phyloP scores from a whole-genome alignment of 2,113 vertebrate genomes.

The Dinomys branickii region DNA sequence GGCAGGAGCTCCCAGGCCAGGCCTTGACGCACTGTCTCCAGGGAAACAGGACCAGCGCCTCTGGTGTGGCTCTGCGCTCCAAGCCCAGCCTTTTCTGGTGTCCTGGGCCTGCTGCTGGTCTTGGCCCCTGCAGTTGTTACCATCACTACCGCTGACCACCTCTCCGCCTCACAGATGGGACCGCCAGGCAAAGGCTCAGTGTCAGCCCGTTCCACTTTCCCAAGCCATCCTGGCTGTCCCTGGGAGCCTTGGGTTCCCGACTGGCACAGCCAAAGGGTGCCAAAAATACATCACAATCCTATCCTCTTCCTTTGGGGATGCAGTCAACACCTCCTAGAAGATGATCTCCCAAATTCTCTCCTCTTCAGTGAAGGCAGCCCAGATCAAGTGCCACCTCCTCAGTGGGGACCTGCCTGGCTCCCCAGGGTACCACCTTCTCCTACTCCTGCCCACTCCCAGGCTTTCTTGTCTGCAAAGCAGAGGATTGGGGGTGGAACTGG shows the following conservation, averaged over 20 bases:
- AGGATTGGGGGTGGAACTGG: background rate
- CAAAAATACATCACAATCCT: background rate
- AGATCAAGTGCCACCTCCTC: slow-evolving; percentile 16
- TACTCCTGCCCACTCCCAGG: background rate
- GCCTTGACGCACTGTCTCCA: background rate
- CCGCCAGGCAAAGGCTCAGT: background rate
- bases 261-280: background rate
- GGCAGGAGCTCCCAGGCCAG: background rate
- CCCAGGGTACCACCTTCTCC: background rate
- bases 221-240: background rate
- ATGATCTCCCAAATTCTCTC: slow-evolving; percentile 21
- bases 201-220: background rate
- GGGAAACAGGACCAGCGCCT: background rate
- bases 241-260: background rate
- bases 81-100: background rate
- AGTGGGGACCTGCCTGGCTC: background rate
- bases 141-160: background rate
- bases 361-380: background rate
- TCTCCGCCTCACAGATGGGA: background rate
- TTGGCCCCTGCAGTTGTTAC: background rate
- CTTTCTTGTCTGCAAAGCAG: slow-evolving; percentile 22
- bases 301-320: background rate
- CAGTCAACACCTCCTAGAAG: background rate
- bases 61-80: background rate
- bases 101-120: background rate